phyloP scores from a whole-genome alignment of 1,140 invertebrate genomes.

The Liolophura sinensis region DNA sequence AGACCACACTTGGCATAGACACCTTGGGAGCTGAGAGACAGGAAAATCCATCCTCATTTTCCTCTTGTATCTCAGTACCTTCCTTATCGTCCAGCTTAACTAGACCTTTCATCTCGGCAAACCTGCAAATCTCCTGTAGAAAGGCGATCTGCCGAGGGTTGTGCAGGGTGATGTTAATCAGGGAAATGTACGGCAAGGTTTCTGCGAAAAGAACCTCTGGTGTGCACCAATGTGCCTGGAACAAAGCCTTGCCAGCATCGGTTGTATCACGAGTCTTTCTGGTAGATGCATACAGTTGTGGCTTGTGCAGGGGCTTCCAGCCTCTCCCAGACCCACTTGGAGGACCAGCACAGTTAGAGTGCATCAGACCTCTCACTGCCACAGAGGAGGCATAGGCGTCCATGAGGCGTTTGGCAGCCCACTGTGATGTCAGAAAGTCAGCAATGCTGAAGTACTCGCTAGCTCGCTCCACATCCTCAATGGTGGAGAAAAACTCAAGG shows the following conservation, averaged over 20 bases:
- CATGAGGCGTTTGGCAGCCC: constrained; percentile 43
- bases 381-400: constrained; percentile 45
- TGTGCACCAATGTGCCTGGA: constrained; percentile 39
- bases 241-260: constrained; percentile 35
- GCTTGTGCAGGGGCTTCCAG: constrained; percentile 56
- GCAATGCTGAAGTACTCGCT: constrained; percentile 54
- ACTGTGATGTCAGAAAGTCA: constrained; percentile 49
- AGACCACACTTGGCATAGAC: too few species aligned
- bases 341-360: constrained; percentile 36
- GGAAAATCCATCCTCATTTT: too few species aligned
- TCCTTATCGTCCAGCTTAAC: background rate
- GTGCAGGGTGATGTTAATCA: constrained; percentile 43
- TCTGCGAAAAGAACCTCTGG: constrained; percentile 13
- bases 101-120: constrained; percentile 19
- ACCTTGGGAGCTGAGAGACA: too few species aligned
- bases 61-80: too few species aligned
- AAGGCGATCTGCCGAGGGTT: constrained; percentile 32
- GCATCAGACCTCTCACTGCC: constrained; percentile 47
- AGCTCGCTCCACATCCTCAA: constrained; percentile 47
- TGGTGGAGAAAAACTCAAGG: constrained; percentile 44
- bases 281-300: constrained; percentile 41
- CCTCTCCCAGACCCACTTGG: constrained; percentile 32
- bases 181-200: constrained; percentile 27
- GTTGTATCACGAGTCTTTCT: constrained; percentile 35
- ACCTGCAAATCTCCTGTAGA: constrained; percentile 30